phyloP scores from a whole-genome alignment of 2,113 vertebrate genomes.

The Candoia aspera region DNA sequence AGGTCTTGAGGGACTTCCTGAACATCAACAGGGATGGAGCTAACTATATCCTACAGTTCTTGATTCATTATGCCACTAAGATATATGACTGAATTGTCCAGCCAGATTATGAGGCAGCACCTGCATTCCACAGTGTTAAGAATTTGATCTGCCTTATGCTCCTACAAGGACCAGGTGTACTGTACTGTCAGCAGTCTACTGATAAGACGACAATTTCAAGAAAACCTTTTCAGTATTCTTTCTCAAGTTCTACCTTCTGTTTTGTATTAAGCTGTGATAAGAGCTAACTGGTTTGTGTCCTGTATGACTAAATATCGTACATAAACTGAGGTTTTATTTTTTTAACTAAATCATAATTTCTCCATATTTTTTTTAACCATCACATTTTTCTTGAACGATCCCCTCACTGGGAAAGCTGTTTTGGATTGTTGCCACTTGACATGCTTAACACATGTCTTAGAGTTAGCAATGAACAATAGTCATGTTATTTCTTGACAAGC shows the following conservation, averaged over 20 bases:
- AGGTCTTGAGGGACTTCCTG: too few species aligned
- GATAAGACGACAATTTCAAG: neutral
- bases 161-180: neutral
- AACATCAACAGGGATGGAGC: too few species aligned
- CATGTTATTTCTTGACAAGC: slow-evolving; percentile 22
- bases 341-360: slow-evolving; percentile 47
- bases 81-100: neutral
- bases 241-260: neutral
- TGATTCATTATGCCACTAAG: neutral
- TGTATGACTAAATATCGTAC: neutral
- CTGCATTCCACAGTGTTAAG: neutral
- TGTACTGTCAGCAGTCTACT: too few species aligned
- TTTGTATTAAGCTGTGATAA: neutral
- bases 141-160: neutral
- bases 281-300: neutral
- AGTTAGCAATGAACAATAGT: slow-evolving; percentile 16
- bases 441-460: slow-evolving; percentile 27
- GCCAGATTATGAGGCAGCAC: neutral
- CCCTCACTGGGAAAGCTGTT: neutral
- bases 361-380: slow-evolving; percentile 26
- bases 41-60: neutral
- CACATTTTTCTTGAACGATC: slow-evolving; percentile 12
- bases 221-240: neutral
- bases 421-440: slow-evolving; percentile 26
- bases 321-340: slow-evolving; percentile 11